These are phyloP conservation scores for Pseudorhiza aurosa DNA, from an alignment of 30 jellyfish, hydroid and myxozoan species.

Conservation along the genomic window DNA sequence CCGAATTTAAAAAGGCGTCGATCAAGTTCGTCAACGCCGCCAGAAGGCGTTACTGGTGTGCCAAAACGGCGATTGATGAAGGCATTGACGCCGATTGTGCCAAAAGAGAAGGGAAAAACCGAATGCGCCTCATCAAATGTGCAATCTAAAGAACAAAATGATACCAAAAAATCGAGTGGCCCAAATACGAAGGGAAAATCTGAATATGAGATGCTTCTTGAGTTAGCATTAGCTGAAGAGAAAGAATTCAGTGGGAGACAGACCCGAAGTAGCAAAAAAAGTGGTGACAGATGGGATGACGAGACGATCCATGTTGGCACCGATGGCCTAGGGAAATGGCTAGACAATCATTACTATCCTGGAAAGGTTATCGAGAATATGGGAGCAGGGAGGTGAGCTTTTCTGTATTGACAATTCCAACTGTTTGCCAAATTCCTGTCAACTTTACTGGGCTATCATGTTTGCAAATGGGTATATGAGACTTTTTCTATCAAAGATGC, in stretches of 20 bases:
- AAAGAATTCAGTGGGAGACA: conserved; percentile 1
- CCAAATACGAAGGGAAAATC: neutral
- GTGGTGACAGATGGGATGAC: neutral
- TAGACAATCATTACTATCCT: conserved; percentile 38
- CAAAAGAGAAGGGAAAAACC: neutral
- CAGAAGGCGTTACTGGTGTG: conserved; percentile 10
- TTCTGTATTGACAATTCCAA: neutral
- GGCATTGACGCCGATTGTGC: neutral
- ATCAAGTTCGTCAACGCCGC: conserved; percentile 36
- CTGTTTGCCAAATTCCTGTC: neutral
- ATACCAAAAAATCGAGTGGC: neutral
- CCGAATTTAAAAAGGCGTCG: neutral
- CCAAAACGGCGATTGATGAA: conserved; percentile 7
- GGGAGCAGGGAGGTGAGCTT: conserved; percentile 19
- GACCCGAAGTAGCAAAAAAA: conserved; percentile 3
- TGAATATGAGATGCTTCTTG: conserved; percentile 33
- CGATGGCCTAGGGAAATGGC: conserved; percentile 53
- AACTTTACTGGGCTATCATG: neutral
- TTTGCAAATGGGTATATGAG: too few relatives aligned
- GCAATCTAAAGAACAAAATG: neutral
- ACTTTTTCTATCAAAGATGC: too few relatives aligned
- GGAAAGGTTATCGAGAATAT: conserved; percentile 24
- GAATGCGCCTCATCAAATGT: too few relatives aligned
- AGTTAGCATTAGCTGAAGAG: conserved; percentile 25
- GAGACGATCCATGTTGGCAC: neutral